Evolutionary conservation across 2,113 vertebrate genomes (phyloP).

Genomic region (Oreotrochilus melanogaster): DNA sequence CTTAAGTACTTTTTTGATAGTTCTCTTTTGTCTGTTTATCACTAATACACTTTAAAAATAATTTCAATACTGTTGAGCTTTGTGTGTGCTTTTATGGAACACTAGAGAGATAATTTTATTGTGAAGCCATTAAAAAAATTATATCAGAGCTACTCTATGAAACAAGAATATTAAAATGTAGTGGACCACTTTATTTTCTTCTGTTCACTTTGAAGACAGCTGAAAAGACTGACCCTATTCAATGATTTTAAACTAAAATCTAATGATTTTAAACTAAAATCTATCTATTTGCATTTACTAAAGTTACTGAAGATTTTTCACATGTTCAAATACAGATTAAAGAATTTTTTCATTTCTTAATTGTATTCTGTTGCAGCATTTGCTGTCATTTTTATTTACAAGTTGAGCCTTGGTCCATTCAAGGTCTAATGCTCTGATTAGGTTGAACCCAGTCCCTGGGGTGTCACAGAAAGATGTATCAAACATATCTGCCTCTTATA

Average conservation of each 20-base stretch:
- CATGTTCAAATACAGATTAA: not conserved
- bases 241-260: not conserved
- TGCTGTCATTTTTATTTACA: not conserved
- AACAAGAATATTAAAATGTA: not conserved
- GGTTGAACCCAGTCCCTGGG: not conserved
- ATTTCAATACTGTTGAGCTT: not conserved
- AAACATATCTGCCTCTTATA: not conserved
- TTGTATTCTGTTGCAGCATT: not conserved
- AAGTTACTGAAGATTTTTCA: not conserved
- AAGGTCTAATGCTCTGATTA: not conserved
- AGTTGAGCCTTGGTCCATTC: not conserved
- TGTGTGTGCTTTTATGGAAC: not conserved
- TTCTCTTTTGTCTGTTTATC: not conserved
- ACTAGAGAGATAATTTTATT: not conserved
- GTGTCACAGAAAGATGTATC: fast-evolving
- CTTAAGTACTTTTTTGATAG: not conserved
- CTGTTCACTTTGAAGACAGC: not conserved
- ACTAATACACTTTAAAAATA: not conserved
- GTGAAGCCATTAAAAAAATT: not conserved
- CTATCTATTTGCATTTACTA: not conserved
- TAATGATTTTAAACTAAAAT: not conserved
- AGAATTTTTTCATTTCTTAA: not conserved
- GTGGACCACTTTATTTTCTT: no score
- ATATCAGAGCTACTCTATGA: not conserved
- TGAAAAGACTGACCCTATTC: not conserved